phyloP scores from a whole-genome alignment of 2,797 vertebrate genomes.

The Chrysocyon brachyurus region DNA sequence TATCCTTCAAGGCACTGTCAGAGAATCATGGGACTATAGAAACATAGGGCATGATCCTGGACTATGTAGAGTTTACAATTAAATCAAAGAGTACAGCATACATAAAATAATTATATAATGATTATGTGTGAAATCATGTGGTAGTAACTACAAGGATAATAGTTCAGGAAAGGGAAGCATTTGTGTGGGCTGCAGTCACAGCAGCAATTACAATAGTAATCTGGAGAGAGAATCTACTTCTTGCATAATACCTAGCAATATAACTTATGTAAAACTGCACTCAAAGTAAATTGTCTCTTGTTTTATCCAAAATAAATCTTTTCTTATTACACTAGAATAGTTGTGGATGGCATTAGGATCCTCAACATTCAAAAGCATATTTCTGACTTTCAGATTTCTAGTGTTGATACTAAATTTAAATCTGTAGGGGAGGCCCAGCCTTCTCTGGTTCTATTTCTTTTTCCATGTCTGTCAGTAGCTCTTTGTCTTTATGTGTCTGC shows the following conservation, averaged over 20 bases:
- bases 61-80: not conserved
- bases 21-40: not conserved
- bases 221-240: not conserved
- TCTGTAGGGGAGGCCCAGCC: not conserved
- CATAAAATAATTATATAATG: not conserved
- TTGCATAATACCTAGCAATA: not conserved
- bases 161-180: not conserved
- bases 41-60: not conserved
- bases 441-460: not conserved
- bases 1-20: not conserved
- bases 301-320: not conserved
- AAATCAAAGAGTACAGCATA: not conserved
- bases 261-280: not conserved
- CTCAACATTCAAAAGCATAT: not conserved
- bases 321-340: not conserved
- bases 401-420: conserved; percentile 50
- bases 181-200: not conserved
- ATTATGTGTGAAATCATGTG: not conserved
- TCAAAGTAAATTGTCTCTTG: not conserved
- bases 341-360: not conserved
- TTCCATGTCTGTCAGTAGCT: conserved; percentile 30
- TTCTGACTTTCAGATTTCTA: conserved; percentile 54
- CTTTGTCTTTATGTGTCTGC: conserved; percentile 70
- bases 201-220: not conserved
- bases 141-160: not conserved